phyloP scores from a whole-genome alignment of 2,888 invertebrate genomes.

The Brachypalpus laphriformis region DNA sequence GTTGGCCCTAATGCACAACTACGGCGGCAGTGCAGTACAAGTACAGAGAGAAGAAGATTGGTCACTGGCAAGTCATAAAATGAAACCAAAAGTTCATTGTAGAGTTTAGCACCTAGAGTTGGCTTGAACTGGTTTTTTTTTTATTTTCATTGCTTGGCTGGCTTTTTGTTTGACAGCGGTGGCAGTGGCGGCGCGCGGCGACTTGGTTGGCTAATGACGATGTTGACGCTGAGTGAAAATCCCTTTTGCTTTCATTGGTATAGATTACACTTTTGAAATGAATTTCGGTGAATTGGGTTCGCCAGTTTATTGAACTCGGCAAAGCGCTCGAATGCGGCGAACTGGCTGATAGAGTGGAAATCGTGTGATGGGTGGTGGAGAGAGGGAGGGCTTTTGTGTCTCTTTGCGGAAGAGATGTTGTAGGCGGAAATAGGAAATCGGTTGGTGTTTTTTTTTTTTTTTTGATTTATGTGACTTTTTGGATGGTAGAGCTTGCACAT shows the following conservation, averaged over 20 bases:
- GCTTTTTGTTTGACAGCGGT: neutral
- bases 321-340: neutral
- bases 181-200: too few species aligned
- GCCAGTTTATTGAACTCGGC: constrained; percentile 54
- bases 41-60: constrained; percentile 20
- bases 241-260: constrained; percentile 61
- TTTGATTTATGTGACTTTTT: neutral
- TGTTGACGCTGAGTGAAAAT: constrained; percentile 41
- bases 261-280: constrained; percentile 18
- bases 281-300: constrained; percentile 42
- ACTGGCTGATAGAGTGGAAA: neutral
- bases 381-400: neutral
- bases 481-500: too few species aligned
- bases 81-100: constrained; percentile 43
- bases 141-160: neutral
- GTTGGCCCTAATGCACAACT: constrained; percentile 27
- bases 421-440: constrained; percentile 26
- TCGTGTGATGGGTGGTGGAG: neutral
- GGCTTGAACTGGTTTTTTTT: constrained; percentile 6
- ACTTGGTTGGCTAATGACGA: constrained; percentile 34
- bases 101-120: constrained; percentile 24
- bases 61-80: constrained; percentile 12
- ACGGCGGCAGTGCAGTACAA: neutral
- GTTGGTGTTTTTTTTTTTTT: neutral
- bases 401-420: constrained; percentile 23